These are phyloP conservation scores for Micrasema longulum DNA, from an alignment of 1,140 invertebrate genomes.

Conservation along the genomic window DNA sequence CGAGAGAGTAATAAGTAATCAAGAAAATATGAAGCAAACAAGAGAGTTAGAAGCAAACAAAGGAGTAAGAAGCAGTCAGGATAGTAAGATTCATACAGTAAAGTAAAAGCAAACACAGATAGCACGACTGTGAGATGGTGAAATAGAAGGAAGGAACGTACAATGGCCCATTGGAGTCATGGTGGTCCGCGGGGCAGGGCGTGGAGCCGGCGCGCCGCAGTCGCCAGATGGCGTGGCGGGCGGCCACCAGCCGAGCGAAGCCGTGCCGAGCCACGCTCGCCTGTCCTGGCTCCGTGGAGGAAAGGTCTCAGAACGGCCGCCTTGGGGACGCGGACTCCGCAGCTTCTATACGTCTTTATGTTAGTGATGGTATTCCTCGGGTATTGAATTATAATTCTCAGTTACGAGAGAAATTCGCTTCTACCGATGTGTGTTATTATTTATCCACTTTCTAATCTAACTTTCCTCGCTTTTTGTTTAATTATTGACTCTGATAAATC, in stretches of 20 bases:
- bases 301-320: not conserved
- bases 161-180: conserved; percentile 69
- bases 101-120: no score
- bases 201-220: conserved; percentile 71
- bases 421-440: not conserved
- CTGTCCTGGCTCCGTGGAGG: not conserved
- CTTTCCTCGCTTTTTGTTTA: no score
- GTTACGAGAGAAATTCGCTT: not conserved
- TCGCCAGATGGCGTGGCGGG: conserved; percentile 75
- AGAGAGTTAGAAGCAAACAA: conserved; percentile 25
- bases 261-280: conserved; percentile 72
- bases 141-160: conserved; percentile 60
- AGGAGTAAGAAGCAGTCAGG: conserved; percentile 38
- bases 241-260: conserved; percentile 73
- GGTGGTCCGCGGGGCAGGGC: conserved; percentile 64
- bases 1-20: not conserved
- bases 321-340: not conserved
- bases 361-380: not conserved
- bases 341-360: not conserved
- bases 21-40: not conserved
- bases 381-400: not conserved
- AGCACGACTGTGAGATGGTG: conserved; percentile 56
- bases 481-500: no score
- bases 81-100: conserved; percentile 30
- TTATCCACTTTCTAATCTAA: no score